Evolutionary conservation across 1,140 invertebrate species (phyloP).

Genomic region (Formica exsecta): DNA sequence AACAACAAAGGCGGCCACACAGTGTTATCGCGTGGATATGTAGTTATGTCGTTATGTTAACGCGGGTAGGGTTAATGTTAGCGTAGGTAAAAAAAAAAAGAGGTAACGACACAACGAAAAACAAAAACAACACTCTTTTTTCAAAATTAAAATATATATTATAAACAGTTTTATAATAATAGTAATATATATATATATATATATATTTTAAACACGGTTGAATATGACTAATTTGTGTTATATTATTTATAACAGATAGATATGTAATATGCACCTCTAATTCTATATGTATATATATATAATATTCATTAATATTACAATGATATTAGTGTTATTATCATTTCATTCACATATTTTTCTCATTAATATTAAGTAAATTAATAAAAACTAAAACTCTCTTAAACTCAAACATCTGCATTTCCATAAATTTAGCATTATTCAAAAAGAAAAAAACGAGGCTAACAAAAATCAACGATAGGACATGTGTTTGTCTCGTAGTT

Average conservation of each 20-base stretch:
- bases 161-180: conserved; percentile 86
- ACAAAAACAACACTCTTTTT: conserved; percentile 78
- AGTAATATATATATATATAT: conserved; percentile 71
- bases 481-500: conserved; percentile 61
- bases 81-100: conserved; percentile 64
- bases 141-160: conserved; percentile 87
- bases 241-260: conserved; percentile 8
- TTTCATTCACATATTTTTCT: conserved; percentile 77
- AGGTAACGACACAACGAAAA: conserved; percentile 76
- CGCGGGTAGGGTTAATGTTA: conserved; percentile 20
- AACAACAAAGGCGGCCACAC: conserved; percentile 66
- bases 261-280: background rate
- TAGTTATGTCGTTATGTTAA: conserved; percentile 58
- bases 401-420: conserved; percentile 71
- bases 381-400: conserved; percentile 80
- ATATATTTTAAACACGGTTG: background rate
- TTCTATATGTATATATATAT: conserved; percentile 62
- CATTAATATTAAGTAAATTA: conserved; percentile 85
- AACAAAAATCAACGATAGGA: conserved; percentile 68
- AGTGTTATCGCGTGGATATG: conserved; percentile 62
- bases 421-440: conserved; percentile 37
- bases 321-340: conserved; percentile 85
- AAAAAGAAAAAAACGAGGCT: conserved; percentile 43
- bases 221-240: background rate
- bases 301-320: conserved; percentile 85